These are phyloP conservation scores for Folsomia manolachei DNA, from an alignment of 2,888 invertebrate species.

Conservation along the genomic window DNA sequence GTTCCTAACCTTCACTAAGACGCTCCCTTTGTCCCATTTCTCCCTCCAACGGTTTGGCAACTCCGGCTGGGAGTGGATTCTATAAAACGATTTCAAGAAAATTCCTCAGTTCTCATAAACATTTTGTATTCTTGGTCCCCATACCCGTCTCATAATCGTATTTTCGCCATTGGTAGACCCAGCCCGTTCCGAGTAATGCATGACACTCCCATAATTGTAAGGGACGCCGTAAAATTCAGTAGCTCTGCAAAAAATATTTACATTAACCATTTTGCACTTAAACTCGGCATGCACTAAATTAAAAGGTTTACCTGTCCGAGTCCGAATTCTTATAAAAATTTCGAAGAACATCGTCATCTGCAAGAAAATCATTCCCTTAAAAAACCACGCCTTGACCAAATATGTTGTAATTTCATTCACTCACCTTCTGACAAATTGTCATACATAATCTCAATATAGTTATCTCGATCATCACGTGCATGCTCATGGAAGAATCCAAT, in stretches of 20 bases:
- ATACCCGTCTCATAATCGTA: conserved; percentile 38
- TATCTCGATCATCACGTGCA: conserved; percentile 42
- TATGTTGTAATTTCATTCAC: too few species aligned
- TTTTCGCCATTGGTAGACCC: conserved; percentile 38
- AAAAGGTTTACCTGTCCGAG: conserved; percentile 13
- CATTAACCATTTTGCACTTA: not conserved
- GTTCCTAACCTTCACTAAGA: conserved; percentile 39
- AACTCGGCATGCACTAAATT: not conserved
- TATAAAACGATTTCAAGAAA: too few species aligned
- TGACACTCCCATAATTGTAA: conserved; percentile 44
- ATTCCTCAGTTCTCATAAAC: too few species aligned
- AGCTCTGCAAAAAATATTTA: too few species aligned
- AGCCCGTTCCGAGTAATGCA: conserved; percentile 43
- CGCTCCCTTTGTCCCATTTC: conserved; percentile 44
- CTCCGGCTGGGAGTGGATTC: conserved; percentile 24
- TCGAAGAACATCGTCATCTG: conserved; percentile 36
- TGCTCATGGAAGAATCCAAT: conserved; percentile 48
- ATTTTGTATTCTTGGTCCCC: not conserved
- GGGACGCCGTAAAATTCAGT: conserved; percentile 42
- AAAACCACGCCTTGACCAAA: too few species aligned
- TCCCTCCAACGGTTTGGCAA: conserved; percentile 39
- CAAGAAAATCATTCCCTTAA: conserved; percentile 4
- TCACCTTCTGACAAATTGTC: conserved; percentile 41
- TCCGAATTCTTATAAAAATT: conserved; percentile 44
- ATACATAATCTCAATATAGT: conserved; percentile 41